Conservation (phyloP, 2,113 vertebrate species). For the Erinaceus europaeus region DNA sequence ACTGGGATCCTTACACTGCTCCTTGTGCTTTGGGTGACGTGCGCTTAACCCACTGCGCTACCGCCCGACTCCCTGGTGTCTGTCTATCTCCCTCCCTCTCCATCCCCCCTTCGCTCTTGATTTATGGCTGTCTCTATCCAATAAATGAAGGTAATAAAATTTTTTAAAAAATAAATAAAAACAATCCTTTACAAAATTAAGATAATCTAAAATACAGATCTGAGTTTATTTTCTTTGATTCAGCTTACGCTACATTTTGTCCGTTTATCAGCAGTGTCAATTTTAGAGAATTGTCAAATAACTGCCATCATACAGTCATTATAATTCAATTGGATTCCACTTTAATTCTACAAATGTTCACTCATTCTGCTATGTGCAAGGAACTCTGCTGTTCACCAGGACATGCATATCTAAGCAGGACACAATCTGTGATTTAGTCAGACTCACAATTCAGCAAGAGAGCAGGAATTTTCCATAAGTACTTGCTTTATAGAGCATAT, state of each 20-base stretch:
- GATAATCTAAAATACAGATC: neutral
- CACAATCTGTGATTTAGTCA: slow-evolving; percentile 41
- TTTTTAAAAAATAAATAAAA: no score
- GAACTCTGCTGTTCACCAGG: slow-evolving; percentile 43
- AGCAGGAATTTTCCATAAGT: slow-evolving; percentile 28
- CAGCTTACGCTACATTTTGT: slow-evolving; percentile 5
- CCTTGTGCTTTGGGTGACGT: no score
- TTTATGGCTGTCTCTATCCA: no score
- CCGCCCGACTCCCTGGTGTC: no score
- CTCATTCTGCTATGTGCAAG: slow-evolving; percentile 39
- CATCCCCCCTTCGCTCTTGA: no score
- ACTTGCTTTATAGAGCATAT: slow-evolving; percentile 14
- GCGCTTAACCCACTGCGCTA: no score
- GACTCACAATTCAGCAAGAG: neutral
- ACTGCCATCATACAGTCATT: slow-evolving; percentile 18
- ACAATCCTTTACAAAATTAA: no score
- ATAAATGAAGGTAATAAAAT: no score
- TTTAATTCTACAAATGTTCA: slow-evolving; percentile 48
- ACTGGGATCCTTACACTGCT: no score
- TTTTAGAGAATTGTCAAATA: slow-evolving; percentile 49
- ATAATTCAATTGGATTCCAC: slow-evolving; percentile 36
- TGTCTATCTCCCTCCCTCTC: no score
- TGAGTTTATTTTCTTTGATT: neutral
- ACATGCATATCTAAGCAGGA: slow-evolving; percentile 51
- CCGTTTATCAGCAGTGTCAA: slow-evolving; percentile 29